Evolutionary conservation across 2,113 vertebrate genomes (phyloP).

Genomic region (Tricholaema leucomelas): DNA sequence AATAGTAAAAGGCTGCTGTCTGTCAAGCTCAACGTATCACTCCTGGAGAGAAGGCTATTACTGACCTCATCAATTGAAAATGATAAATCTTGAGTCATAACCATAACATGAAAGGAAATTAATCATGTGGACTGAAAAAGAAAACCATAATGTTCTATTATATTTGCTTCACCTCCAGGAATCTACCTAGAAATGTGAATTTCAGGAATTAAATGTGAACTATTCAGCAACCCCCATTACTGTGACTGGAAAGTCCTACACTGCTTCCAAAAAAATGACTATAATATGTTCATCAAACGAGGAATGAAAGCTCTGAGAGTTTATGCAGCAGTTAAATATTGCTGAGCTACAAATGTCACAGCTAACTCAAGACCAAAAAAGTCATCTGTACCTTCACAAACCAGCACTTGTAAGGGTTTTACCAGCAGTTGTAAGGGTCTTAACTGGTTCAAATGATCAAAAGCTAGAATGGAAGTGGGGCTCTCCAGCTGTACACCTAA

Average conservation of each 20-base stretch:
- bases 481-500: neutral
- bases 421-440: neutral
- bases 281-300: neutral
- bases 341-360: neutral
- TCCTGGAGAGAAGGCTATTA: conserved; percentile 5
- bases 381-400: neutral
- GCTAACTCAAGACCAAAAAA: neutral
- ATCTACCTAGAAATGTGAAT: neutral
- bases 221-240: neutral
- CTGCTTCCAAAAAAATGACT: neutral
- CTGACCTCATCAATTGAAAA: conserved; percentile 48
- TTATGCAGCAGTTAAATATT: neutral
- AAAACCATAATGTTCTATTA: neutral
- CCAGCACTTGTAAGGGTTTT: neutral
- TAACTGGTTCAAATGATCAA: neutral
- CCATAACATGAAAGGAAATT: neutral
- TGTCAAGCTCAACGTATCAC: conserved; percentile 12
- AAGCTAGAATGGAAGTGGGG: neutral
- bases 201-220: neutral
- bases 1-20: conserved; percentile 43
- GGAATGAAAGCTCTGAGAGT: neutral
- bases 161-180: neutral
- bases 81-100: conserved; percentile 33
- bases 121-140: conserved; percentile 29
- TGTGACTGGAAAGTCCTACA: neutral